Evolutionary conservation across 2,797 vertebrate species (phyloP), one percentile per base, ranked within the genome.

Genomic region (Poeciliopsis infans): DNA sequence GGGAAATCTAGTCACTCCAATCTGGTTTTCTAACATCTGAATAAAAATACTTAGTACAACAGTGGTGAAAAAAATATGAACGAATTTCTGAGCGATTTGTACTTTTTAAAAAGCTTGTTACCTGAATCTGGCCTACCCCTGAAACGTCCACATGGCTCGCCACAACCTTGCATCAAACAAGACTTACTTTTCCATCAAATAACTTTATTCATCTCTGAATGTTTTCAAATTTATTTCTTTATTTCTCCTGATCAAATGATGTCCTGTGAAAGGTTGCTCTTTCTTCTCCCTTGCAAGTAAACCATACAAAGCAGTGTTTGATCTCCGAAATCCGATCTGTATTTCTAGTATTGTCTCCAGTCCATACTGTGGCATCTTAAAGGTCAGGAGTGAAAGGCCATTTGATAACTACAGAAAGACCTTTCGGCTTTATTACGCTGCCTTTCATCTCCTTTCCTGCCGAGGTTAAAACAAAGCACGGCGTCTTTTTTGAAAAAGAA

Each of bases 381-480:
- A 96, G 95, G 95, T 95, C 96, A 96, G 92, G 92, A 95, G 94
- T 95, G 90, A 96, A 95, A 95, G 93, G 95, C 94, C 93, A 95
- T 95, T 95, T 94, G 94, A 96, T 96, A 95, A 95, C 93, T 92
- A 94, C 93, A 92, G 93, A 95, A 95, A 89, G 93, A 93, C 93
- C 93, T 94, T 94, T 93, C 90, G 91, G 93, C 90, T 94, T 94
- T 91, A 92, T 95, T 95, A 94, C 93, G 61, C 91, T 81, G 92
- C 90, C 94, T 94, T 96, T 96, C 94, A 95, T 96, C 93, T 95
- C 87, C 88, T 89, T 93, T 95, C 88, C 90, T 87, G 90, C 87
- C 76, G 92, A 93, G 89, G 92, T 92, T 93, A 94, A 95, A 94
- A 94, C 93, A 95, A 93, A 94, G 91, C 94, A 89, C 87, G 82